Conservation (phyloP, 2,797 vertebrate species). For the Melanotaenia boesemani region DNA sequence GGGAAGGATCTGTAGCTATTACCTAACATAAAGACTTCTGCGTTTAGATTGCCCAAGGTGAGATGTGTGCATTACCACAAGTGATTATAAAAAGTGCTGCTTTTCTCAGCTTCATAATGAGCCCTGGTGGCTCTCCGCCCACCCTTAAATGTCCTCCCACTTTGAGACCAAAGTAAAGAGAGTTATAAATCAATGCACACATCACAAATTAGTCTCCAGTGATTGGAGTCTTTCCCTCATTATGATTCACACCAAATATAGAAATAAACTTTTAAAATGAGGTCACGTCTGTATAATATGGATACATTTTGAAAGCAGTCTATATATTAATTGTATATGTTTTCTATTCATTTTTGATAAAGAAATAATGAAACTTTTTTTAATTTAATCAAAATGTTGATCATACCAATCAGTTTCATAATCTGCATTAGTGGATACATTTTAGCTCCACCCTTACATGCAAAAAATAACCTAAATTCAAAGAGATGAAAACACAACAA, state of each 20-base stretch:
- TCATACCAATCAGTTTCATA: background rate
- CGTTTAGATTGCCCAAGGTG: slow-evolving; percentile 73
- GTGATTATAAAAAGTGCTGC: slow-evolving; percentile 65
- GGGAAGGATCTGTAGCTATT: slow-evolving; percentile 61
- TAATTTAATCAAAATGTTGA: background rate
- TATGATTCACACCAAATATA: slow-evolving; percentile 56
- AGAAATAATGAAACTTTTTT: background rate
- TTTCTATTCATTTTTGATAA: background rate
- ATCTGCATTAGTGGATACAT: background rate
- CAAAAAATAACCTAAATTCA: slow-evolving; percentile 7
- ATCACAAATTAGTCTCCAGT: slow-evolving; percentile 34
- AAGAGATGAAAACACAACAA: slow-evolving; percentile 11
- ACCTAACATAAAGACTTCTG: slow-evolving; percentile 57
- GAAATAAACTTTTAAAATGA: slow-evolving; percentile 22
- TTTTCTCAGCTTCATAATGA: slow-evolving; percentile 66
- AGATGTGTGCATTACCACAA: slow-evolving; percentile 51
- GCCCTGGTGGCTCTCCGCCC: slow-evolving; percentile 15
- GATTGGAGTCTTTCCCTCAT: slow-evolving; percentile 38
- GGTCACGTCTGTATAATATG: background rate
- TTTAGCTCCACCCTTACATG: background rate
- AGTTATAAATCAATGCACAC: slow-evolving; percentile 63
- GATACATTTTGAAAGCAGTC: background rate
- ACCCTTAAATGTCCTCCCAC: slow-evolving; percentile 47
- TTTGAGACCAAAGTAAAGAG: slow-evolving; percentile 23
- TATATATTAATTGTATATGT: background rate